A percentile compares a stretch with the other conserved stretches of the same genome.
Conservation (phyloP, 2,113 vertebrate species). For the Struthio camelus region DNA sequence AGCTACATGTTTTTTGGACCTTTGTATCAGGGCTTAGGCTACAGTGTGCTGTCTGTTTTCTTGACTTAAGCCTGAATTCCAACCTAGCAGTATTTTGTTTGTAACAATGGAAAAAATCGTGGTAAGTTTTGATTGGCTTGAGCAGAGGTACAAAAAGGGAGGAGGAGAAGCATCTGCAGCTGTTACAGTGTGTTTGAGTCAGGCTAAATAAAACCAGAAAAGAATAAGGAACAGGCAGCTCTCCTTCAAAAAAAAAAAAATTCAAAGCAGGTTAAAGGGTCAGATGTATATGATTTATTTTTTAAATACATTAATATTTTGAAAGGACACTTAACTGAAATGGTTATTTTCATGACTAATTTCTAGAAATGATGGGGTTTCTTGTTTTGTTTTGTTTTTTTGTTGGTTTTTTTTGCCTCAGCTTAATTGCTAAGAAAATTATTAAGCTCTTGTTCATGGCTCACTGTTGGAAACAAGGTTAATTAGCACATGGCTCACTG, state of each 20-base stretch:
- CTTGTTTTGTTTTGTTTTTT: too few species aligned
- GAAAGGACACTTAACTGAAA: background rate
- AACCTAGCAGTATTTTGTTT: background rate
- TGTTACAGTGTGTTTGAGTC: background rate
- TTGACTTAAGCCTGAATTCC: background rate
- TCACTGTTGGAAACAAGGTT: too few species aligned
- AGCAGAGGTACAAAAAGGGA: background rate
- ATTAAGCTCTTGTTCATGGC: too few species aligned
- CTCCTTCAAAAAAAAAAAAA: background rate
- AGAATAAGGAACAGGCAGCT: background rate
- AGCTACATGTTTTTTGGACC: background rate
- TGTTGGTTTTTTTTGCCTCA: too few species aligned
- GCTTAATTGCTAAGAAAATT: too few species aligned
- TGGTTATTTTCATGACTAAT: too few species aligned
- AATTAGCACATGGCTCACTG: background rate
- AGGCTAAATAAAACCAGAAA: constrained; percentile 7
- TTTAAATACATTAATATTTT: background rate
- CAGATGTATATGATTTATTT: background rate
- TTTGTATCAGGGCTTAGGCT: background rate
- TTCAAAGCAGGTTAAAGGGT: background rate
- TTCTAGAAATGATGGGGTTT: too few species aligned
- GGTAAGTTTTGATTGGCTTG: background rate
- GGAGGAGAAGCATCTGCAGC: constrained; percentile 17
- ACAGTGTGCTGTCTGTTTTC: background rate
- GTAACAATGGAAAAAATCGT: background rate